Percentiles rank a stretch among this genome's conserved stretches.
These are phyloP conservation scores for Labroides dimidiatus DNA, from an alignment of 2,797 vertebrate species.

Conservation along the genomic window DNA sequence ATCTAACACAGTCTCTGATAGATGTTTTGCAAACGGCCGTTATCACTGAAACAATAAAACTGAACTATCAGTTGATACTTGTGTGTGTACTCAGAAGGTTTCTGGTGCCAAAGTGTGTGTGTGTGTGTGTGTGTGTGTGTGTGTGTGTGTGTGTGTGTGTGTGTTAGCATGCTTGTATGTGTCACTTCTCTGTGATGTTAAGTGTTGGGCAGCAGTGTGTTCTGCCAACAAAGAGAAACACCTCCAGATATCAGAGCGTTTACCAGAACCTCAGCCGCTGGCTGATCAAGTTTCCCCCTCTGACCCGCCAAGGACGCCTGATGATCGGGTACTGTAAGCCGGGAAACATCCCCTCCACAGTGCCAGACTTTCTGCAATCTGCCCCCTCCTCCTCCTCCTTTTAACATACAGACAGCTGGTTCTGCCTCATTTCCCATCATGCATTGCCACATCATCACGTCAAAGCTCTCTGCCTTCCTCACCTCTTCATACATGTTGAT, in stretches of 20 bases:
- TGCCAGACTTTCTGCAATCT: slow-evolving; percentile 60
- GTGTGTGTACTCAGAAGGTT: no score
- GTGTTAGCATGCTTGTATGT: background rate
- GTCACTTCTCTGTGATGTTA: slow-evolving; percentile 22
- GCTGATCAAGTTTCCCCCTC: slow-evolving; percentile 54
- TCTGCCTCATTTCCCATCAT: slow-evolving; percentile 48
- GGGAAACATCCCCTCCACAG: slow-evolving; percentile 38
- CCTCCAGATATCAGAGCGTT: slow-evolving; percentile 58
- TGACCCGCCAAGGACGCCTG: slow-evolving; percentile 48
- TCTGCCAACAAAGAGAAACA: slow-evolving; percentile 58
- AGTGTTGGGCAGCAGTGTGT: slow-evolving; percentile 40
- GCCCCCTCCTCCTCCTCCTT: slow-evolving; percentile 17
- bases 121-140: background rate
- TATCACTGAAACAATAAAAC: no score
- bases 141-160: background rate
- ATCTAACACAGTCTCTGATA: no score
- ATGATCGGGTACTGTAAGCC: slow-evolving; percentile 47
- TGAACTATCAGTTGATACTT: no score
- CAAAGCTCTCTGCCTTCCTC: slow-evolving; percentile 8
- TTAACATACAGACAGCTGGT: slow-evolving; percentile 57
- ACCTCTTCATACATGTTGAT: slow-evolving; percentile 23
- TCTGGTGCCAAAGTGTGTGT: background rate
- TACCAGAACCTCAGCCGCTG: slow-evolving; percentile 51
- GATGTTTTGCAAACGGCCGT: no score
- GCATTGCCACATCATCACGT: background rate